Evolutionary conservation across 1,140 invertebrate genomes (phyloP).

Genomic region (Hycleus cichorii): DNA sequence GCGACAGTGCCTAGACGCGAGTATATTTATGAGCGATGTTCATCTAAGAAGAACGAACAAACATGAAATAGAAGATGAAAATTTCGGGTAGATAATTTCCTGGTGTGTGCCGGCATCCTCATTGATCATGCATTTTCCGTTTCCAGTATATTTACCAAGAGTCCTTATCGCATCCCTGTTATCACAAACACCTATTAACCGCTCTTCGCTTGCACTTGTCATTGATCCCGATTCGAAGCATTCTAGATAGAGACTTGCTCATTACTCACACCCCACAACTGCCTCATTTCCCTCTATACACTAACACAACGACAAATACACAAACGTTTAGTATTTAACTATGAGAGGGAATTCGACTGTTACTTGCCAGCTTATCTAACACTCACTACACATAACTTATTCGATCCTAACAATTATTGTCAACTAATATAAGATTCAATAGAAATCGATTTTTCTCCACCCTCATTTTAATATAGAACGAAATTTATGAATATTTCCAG

Average conservation of each 20-base stretch:
- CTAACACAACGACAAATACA: no score
- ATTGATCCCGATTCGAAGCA: constrained; percentile 40
- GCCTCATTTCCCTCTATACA: constrained; percentile 22
- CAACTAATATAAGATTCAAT: no score
- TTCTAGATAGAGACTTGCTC: constrained; percentile 40
- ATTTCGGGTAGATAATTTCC: constrained; percentile 38
- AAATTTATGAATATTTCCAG: no score
- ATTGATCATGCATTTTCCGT: constrained; percentile 43
- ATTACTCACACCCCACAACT: constrained; percentile 38
- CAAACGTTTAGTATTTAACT: constrained; percentile 24
- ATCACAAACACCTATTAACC: constrained; percentile 44
- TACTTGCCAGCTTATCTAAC: constrained; percentile 31
- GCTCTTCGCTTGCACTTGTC: constrained; percentile 42
- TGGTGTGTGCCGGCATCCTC: constrained; percentile 36
- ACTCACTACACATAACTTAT: constrained; percentile 19
- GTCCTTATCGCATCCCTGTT: constrained; percentile 38
- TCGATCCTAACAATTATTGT: no score
- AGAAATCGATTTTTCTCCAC: no score
- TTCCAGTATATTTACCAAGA: constrained; percentile 41
- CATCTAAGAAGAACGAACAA: constrained; percentile 23
- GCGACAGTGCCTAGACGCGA: background rate
- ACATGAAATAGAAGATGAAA: constrained; percentile 34
- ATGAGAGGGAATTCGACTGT: constrained; percentile 20
- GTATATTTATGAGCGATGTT: constrained; percentile 15
- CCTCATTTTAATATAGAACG: no score